Percentiles rank a stretch among this genome's conserved stretches.
Evolutionary conservation across 1,140 invertebrate genomes (phyloP).

Genomic region (Schlechtendalia chinensis): DNA sequence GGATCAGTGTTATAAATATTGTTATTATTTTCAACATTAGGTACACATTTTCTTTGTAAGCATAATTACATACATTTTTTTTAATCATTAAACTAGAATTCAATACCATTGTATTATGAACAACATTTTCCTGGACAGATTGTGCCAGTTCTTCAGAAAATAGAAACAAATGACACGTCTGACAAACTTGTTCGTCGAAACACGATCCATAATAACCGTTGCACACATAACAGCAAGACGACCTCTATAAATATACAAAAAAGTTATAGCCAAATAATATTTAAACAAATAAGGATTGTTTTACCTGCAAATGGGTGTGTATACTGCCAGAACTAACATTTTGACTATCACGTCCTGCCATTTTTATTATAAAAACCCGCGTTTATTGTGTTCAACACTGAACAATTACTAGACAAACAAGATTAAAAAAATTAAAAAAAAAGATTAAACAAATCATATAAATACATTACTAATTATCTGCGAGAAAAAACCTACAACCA

Average conservation of each 20-base stretch:
- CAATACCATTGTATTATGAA: conserved; percentile 33
- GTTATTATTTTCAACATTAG: too few species aligned
- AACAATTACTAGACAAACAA: too few species aligned
- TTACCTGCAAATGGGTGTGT: conserved; percentile 20
- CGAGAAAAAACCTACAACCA: too few species aligned
- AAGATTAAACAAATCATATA: too few species aligned
- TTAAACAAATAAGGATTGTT: not conserved
- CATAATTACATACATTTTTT: not conserved
- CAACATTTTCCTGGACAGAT: conserved; percentile 32
- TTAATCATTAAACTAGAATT: not conserved
- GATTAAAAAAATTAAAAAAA: too few species aligned
- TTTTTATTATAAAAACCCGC: not conserved
- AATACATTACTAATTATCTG: too few species aligned
- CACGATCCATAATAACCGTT: conserved; percentile 42
- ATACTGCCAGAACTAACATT: not conserved
- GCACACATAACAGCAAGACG: conserved; percentile 39
- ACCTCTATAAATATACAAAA: conserved; percentile 51
- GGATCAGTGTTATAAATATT: too few species aligned
- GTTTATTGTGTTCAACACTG: not conserved
- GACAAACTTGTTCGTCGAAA: conserved; percentile 42
- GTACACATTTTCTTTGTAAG: too few species aligned
- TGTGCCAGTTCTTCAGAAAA: conserved; percentile 40
- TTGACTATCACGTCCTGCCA: not conserved
- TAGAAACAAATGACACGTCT: conserved; percentile 45
- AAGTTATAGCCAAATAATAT: conserved; percentile 25